Base-by-base conservation (phyloP, 2,888 invertebrate species). In the Pterostichus niger region DNA sequence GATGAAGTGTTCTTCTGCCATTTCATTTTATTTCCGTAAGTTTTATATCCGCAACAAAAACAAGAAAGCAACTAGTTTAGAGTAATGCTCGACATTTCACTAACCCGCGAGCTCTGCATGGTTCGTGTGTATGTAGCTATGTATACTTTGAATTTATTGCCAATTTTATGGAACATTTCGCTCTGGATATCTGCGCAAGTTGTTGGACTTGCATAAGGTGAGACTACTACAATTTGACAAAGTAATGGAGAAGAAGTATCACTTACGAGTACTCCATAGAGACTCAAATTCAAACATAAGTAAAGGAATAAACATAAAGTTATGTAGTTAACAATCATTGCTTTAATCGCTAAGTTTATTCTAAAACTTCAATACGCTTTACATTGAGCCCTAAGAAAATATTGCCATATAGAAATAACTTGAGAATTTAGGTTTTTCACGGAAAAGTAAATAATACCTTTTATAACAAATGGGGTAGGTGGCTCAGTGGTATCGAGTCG, bases 81-180 rank as follows among this genome's bases (percentile, higher is more conserved):
- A 71, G 68, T 71, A 71, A 71, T 71, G 68, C 44, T 13, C 40
- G 40, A 9, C 44, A 71, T 71, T 64, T 44, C 68, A 64, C 68
- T 71, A 71, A 40, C 68, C 44, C 40, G 13, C 13, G 35, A 64
- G 40, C 44, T 40, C 44, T 40, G 44, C 68, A 40, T 71, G 68
- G n/a, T 10, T 44, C 68, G 17, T 71, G 10, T 13, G 64, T 31
- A 64, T 64, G 64, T 33, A 33, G 64, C 33, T 71, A 71, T 40
- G 68, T 71, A 71, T 71, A 71, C 68, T 71, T 17, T 71, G 44
- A 71, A 71, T 71, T 71, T 71, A 71, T 71, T 71, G 68, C 68
- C 68, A 71, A 71, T 71, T 71, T 71, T 71, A 71, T 71, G 68
- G 68, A 44, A 44, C 68, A 71, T 71, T 71, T 71, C 68, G 68